phyloP scores from a whole-genome alignment of 2,113 vertebrate species.

The Azemiops feae region DNA sequence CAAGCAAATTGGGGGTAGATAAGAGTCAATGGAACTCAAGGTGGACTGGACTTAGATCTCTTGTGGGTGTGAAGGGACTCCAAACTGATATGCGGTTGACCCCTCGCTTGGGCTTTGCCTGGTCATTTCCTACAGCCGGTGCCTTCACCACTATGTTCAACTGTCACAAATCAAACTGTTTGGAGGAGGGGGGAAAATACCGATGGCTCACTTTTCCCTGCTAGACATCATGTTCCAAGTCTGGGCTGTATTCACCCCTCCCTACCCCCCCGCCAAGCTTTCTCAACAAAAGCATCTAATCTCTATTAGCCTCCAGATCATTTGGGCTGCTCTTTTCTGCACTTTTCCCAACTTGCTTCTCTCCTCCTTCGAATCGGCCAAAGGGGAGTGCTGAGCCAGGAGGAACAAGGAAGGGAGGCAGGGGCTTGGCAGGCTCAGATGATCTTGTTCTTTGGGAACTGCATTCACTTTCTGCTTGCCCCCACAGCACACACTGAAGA shows the following conservation, averaged over 20 bases:
- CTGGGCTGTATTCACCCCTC: background rate
- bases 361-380: background rate
- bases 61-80: background rate
- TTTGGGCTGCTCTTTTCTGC: background rate
- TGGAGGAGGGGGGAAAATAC: background rate
- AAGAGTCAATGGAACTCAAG: background rate
- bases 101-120: background rate
- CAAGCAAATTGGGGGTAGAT: background rate
- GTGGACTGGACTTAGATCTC: background rate
- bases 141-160: background rate
- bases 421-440: background rate
- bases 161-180: background rate
- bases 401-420: background rate
- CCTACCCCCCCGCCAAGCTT: background rate
- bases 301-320: background rate
- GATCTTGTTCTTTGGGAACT: background rate
- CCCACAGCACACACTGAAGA: constrained; percentile 84
- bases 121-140: background rate
- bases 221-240: background rate
- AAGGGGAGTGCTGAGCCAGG: background rate
- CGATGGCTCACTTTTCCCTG: background rate
- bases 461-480: constrained; percentile 26
- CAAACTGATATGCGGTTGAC: background rate
- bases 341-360: background rate
- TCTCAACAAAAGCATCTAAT: background rate